Evolutionary conservation across 1,140 invertebrate genomes (phyloP).

Genomic region (Drosophila watanabei): DNA sequence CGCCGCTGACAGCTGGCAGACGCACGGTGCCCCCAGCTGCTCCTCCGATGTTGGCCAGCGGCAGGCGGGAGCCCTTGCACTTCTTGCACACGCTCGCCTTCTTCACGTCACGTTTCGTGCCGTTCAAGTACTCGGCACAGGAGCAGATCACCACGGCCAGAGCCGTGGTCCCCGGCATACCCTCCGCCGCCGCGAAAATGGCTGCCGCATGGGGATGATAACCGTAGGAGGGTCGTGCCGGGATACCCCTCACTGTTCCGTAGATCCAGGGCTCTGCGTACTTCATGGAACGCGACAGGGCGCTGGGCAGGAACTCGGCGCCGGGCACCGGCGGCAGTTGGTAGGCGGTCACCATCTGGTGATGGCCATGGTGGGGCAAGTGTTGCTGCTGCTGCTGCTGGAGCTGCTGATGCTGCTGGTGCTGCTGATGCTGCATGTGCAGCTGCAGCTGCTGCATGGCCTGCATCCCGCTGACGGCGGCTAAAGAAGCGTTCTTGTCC

Average conservation of each 20-base stretch:
- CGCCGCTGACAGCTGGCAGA: conserved; percentile 86
- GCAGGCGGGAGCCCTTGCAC: conserved; percentile 91
- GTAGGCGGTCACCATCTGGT: conserved; percentile 59
- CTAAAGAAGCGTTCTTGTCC: conserved; percentile 59
- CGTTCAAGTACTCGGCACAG: conserved; percentile 91
- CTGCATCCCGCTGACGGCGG: conserved; percentile 67
- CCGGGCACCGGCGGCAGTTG: conserved; percentile 61
- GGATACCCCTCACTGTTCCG: conserved; percentile 88
- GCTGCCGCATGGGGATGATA: conserved; percentile 86
- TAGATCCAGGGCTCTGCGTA: conserved; percentile 94
- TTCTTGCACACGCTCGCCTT: conserved; percentile 91
- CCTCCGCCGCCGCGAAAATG: conserved; percentile 85
- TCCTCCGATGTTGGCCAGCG: conserved; percentile 87
- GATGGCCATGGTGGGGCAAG: conserved; percentile 52
- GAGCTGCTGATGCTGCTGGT: conserved; percentile 43
- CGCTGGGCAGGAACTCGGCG: conserved; percentile 85
- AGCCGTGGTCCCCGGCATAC: conserved; percentile 68
- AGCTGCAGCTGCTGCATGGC: conserved; percentile 72
- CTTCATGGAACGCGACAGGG: conserved; percentile 92
- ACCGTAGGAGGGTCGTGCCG: conserved; percentile 86
- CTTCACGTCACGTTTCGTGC: conserved; percentile 90
- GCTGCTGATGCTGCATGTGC: conserved; percentile 64
- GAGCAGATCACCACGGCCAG: conserved; percentile 91
- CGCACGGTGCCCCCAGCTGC: conserved; percentile 87
- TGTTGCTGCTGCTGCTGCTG: conserved; percentile 58